A percentile compares a stretch with the other conserved stretches of the same genome.
phyloP scores from a whole-genome alignment of 1,140 invertebrate genomes.

The Chelonus insularis region DNA sequence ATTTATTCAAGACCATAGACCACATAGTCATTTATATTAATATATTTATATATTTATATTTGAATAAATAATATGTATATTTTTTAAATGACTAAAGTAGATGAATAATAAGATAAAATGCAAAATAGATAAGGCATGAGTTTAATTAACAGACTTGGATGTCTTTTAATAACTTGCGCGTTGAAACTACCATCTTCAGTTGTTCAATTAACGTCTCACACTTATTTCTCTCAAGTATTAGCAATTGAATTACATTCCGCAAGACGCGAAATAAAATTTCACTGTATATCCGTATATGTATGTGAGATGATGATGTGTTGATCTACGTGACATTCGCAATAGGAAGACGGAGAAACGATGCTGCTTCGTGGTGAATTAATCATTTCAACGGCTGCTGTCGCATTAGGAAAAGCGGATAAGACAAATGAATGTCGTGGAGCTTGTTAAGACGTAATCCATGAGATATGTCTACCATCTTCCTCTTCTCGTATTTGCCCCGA shows the following conservation, averaged over 20 bases:
- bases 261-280: not conserved
- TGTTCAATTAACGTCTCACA: not conserved
- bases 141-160: too few relatives aligned
- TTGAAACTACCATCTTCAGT: too few relatives aligned
- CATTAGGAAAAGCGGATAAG: constrained; percentile 59
- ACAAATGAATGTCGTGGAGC: constrained; percentile 60
- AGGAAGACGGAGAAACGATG: not conserved
- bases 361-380: constrained; percentile 52
- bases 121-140: too few relatives aligned
- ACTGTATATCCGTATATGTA: not conserved
- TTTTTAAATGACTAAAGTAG: too few relatives aligned
- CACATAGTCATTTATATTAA: too few relatives aligned
- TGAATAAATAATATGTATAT: too few relatives aligned
- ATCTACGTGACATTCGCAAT: not conserved
- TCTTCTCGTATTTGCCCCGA: constrained; percentile 25
- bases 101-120: too few relatives aligned
- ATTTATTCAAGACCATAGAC: too few relatives aligned
- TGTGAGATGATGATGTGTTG: not conserved
- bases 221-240: too few relatives aligned
- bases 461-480: constrained; percentile 51
- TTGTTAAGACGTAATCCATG: constrained; percentile 60
- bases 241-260: too few relatives aligned
- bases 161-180: too few relatives aligned
- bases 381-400: constrained; percentile 59
- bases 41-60: too few relatives aligned